phyloP scores from a whole-genome alignment of 2,888 invertebrate species.

The Adelognathus sp. region DNA sequence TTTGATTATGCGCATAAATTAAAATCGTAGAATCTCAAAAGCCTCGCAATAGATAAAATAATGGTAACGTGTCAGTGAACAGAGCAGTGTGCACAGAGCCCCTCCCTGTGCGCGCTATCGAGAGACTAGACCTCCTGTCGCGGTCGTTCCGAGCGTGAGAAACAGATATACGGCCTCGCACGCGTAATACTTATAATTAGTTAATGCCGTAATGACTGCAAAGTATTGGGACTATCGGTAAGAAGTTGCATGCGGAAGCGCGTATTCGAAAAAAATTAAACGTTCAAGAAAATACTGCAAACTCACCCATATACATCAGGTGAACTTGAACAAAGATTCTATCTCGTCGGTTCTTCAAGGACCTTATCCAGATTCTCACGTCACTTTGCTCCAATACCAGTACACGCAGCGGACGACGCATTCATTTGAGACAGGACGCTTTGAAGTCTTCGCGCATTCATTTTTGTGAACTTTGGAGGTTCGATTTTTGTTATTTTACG shows the following conservation, averaged over 20 bases:
- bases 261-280: slow-evolving; percentile 10
- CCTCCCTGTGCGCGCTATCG: slow-evolving; percentile 24
- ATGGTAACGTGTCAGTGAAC: slow-evolving; percentile 29
- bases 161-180: slow-evolving; percentile 54
- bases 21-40: slow-evolving; percentile 19
- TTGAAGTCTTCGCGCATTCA: neutral
- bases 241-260: slow-evolving; percentile 51
- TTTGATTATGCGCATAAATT: slow-evolving; percentile 44
- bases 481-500: too few species aligned
- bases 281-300: neutral
- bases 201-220: slow-evolving; percentile 54
- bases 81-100: slow-evolving; percentile 11
- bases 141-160: slow-evolving; percentile 53
- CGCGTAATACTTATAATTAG: slow-evolving; percentile 58
- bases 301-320: neutral
- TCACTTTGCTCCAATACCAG: neutral
- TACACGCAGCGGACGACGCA: neutral
- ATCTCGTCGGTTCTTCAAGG: neutral
- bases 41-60: slow-evolving; percentile 12
- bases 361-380: neutral
- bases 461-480: too few species aligned
- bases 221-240: slow-evolving; percentile 33
- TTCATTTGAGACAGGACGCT: neutral
- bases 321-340: slow-evolving; percentile 11
- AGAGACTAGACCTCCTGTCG: slow-evolving; percentile 1